Evolutionary conservation across 2,888 invertebrate species (phyloP).

Genomic region (Temnothorax ravouxi): DNA sequence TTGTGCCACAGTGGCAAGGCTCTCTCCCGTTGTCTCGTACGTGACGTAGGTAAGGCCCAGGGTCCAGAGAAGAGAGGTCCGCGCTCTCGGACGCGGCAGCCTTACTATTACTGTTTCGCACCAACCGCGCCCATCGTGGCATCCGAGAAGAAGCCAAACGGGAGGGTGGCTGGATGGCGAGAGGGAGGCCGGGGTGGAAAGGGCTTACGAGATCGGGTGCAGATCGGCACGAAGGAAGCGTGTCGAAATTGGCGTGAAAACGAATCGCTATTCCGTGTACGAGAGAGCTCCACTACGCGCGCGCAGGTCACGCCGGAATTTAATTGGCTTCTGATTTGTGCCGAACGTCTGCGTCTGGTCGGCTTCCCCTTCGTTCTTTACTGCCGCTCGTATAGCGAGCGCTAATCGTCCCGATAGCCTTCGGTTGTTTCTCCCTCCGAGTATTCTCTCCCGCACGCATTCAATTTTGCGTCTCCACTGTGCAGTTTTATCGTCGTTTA

Average conservation of each 20-base stretch:
- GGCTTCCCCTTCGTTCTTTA: slow-evolving; percentile 46
- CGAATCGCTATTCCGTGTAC: slow-evolving; percentile 58
- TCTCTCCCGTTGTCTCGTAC: slow-evolving; percentile 73
- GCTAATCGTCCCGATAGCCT: slow-evolving; percentile 56
- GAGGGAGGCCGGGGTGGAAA: neutral
- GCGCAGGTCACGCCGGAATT: slow-evolving; percentile 54
- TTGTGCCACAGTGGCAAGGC: slow-evolving; percentile 72
- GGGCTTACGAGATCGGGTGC: neutral
- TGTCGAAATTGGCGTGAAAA: slow-evolving; percentile 63
- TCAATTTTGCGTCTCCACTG: slow-evolving; percentile 28
- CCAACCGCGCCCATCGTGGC: slow-evolving; percentile 56
- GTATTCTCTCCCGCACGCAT: slow-evolving; percentile 1
- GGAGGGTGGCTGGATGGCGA: neutral
- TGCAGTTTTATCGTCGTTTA: slow-evolving; percentile 41
- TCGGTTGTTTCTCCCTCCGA: slow-evolving; percentile 53
- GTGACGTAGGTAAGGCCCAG: slow-evolving; percentile 74
- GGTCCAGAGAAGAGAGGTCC: slow-evolving; percentile 51
- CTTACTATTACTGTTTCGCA: slow-evolving; percentile 61
- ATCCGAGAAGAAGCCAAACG: slow-evolving; percentile 32
- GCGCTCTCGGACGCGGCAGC: slow-evolving; percentile 66
- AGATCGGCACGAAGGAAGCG: slow-evolving; percentile 26
- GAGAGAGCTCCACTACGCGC: slow-evolving; percentile 10
- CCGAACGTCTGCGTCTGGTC: slow-evolving; percentile 36
- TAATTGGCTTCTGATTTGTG: slow-evolving; percentile 63
- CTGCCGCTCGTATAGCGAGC: slow-evolving; percentile 23